Evolutionary conservation across 2,888 invertebrate species (phyloP), one percentile per base, ranked within the genome.

Genomic region (Ditula angustiorana): DNA sequence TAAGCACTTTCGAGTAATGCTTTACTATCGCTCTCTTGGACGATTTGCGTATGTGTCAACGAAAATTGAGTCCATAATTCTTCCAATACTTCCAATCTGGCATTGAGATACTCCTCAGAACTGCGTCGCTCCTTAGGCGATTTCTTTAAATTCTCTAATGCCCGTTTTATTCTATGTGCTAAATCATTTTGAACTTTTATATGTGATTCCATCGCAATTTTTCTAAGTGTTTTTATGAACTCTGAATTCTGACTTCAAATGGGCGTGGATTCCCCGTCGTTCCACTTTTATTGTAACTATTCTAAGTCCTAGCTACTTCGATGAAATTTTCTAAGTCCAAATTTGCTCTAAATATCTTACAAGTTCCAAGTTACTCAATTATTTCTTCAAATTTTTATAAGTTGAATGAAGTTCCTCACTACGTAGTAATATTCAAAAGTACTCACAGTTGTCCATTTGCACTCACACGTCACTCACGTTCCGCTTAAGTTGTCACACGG

Each of bases 51-150:
- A 50, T 50, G 50, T 2, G 28, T 50, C 7, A 5, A 10, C 0
- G 16, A 28, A 11, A 50, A 50, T 50, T 50, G 50, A 7, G 52
- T n/a, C 52, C 52, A 53, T 23, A 35, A 23, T 10, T 53, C 35
- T 1, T 53, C 52, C 11, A 53, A 35, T 0, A 23, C 21, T n/a
- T 28, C 19, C 11, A 50, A 50, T 50, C 50, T 50, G 10, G 50
- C n/a, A 0, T 28, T 19, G 1, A 50, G 16, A 21, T 50, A 50
- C 2, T 33, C 50, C 0, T 10, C 7, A 1, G 50, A 30, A 19
- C 3, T 16, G 1, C 16, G 50, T 16, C 37, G 37, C 21, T 46
- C 46, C 8, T 46, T 46, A 16, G 46, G 46, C 7, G 47, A 47
- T n/a, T 47, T 47, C 21, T 47, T 47, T n/a, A 26, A 47, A 21